phyloP scores from a whole-genome alignment of 2,797 vertebrate species.

The Zenarchopterus dispar region DNA sequence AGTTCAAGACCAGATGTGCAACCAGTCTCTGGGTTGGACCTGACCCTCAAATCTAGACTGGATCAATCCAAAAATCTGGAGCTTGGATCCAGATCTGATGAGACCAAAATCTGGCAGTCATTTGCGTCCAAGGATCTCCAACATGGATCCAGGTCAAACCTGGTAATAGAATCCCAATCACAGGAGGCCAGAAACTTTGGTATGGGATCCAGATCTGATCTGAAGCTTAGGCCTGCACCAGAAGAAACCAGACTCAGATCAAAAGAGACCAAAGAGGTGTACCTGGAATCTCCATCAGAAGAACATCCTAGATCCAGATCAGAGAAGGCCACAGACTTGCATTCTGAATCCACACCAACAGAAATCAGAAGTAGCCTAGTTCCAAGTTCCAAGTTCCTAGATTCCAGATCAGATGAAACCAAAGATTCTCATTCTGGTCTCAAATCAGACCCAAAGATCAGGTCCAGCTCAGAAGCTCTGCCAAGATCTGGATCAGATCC shows the following conservation, averaged over 20 bases:
- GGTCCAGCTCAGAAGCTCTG: neutral
- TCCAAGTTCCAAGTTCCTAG: slow-evolving; percentile 4
- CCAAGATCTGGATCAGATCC: neutral
- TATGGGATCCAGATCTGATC: neutral
- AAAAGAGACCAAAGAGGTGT: slow-evolving; percentile 11
- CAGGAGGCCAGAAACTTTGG: neutral
- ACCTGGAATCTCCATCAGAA: neutral
- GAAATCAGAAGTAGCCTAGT: neutral
- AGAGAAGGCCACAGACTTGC: slow-evolving; percentile 44
- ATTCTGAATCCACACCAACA: slow-evolving; percentile 24
- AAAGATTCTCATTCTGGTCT: neutral
- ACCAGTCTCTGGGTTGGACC: neutral
- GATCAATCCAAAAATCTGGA: slow-evolving; percentile 31
- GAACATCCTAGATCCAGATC: slow-evolving; percentile 28
- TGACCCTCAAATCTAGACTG: neutral
- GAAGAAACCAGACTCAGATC: slow-evolving; percentile 9
- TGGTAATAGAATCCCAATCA: neutral
- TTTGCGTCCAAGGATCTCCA: slow-evolving; percentile 28
- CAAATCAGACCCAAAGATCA: neutral
- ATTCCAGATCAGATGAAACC: neutral
- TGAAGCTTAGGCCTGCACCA: no score
- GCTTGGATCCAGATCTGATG: slow-evolving; percentile 1
- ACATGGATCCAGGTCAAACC: neutral
- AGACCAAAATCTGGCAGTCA: slow-evolving; percentile 31
- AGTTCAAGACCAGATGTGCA: neutral